phyloP scores from a whole-genome alignment of 2,113 vertebrate species.

The Bambusicola thoracicus region DNA sequence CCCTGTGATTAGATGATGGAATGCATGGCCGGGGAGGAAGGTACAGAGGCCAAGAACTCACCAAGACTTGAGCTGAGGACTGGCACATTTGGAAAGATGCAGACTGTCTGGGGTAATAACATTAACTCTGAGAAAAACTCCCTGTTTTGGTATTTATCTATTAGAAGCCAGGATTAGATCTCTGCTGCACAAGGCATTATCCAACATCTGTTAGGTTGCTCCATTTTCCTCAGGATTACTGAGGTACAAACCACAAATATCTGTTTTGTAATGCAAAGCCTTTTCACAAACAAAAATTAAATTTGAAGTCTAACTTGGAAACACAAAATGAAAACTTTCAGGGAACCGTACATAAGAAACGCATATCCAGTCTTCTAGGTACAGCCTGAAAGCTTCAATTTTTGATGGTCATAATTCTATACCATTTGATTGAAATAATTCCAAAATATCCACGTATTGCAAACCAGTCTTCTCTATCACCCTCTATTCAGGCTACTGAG shows the following conservation, averaged over 20 bases:
- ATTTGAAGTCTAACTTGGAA: not conserved
- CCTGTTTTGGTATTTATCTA: not conserved
- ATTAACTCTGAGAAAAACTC: not conserved
- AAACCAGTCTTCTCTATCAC: not conserved
- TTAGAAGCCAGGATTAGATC: slow-evolving; percentile 14
- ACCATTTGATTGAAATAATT: not conserved
- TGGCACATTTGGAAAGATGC: not conserved
- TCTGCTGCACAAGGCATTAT: slow-evolving; percentile 12
- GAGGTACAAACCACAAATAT: not conserved
- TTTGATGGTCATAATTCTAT: not conserved
- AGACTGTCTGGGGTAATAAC: not conserved
- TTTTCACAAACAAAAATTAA: not conserved
- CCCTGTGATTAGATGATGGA: not conserved
- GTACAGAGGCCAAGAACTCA: not conserved
- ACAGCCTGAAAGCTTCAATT: not conserved
- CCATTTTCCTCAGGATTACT: slow-evolving; percentile 38
- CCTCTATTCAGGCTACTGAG: not conserved
- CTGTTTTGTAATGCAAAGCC: not conserved
- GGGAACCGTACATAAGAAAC: not conserved
- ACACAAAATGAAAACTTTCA: not conserved
- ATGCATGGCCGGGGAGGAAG: not conserved
- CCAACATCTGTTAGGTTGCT: slow-evolving; percentile 53
- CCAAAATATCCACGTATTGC: not conserved
- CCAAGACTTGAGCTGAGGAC: fast-evolving
- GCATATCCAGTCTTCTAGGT: not conserved